Evolutionary conservation across 1,140 invertebrate genomes (phyloP).

Genomic region (Zaprionus kolodkinae): DNA sequence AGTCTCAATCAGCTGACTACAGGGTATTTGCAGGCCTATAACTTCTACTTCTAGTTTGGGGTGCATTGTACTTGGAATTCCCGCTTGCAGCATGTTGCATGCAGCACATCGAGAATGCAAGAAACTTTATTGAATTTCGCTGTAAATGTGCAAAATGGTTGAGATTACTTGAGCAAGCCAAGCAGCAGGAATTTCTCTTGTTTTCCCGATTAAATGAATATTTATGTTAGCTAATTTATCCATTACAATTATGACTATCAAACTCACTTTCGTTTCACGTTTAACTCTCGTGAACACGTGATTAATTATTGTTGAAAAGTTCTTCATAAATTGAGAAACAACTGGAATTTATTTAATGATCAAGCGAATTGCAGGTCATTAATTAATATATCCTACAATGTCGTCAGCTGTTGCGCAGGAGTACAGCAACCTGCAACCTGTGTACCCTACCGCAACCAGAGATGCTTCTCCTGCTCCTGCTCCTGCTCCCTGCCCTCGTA

Average conservation of each 20-base stretch:
- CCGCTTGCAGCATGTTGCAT: slow-evolving; percentile 37
- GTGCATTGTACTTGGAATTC: slow-evolving; percentile 51
- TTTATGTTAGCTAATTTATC: neutral
- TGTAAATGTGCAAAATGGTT: slow-evolving; percentile 41
- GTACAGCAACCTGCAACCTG: neutral
- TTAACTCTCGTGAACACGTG: neutral
- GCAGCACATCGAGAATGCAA: slow-evolving; percentile 18
- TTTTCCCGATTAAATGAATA: neutral
- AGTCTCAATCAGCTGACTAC: neutral
- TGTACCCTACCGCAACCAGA: neutral
- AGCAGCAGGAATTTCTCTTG: no score
- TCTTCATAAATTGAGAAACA: slow-evolving; percentile 14
- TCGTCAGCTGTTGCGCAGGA: slow-evolving; percentile 1
- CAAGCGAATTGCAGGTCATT: slow-evolving; percentile 15
- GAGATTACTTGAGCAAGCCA: slow-evolving; percentile 23
- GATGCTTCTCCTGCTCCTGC: neutral
- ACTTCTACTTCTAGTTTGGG: no score
- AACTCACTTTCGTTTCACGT: no score
- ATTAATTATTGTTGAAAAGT: neutral
- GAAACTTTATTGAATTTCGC: slow-evolving; percentile 51
- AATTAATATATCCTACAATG: slow-evolving; percentile 5
- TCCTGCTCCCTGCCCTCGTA: no score
- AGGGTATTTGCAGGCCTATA: neutral
- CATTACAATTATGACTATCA: neutral
- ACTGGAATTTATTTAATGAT: slow-evolving; percentile 37